Conservation (phyloP, 2,797 vertebrate genomes). For the Apodemus agrarius region DNA sequence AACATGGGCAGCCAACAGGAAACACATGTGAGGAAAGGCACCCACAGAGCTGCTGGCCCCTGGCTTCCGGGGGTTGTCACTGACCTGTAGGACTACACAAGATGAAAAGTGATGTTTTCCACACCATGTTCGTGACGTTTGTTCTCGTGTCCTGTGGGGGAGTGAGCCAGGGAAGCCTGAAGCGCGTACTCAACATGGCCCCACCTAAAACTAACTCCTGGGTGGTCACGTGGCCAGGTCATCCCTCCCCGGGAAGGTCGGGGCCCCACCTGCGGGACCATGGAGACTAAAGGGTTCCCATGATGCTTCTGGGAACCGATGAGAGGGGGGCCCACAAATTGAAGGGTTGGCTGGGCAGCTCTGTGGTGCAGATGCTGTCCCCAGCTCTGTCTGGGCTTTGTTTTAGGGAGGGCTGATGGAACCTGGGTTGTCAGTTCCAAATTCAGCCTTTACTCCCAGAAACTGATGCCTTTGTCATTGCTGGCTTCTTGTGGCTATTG, state of each 20-base stretch:
- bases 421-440: fast-evolving
- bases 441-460: fast-evolving
- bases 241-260: background rate
- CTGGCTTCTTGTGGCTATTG: background rate
- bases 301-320: too few species aligned
- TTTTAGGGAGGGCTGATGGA: background rate
- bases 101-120: background rate
- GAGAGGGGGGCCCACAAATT: fast-evolving
- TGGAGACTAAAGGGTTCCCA: background rate
- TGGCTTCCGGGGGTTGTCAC: background rate
- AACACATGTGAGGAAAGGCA: background rate
- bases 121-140: background rate
- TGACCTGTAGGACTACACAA: fast-evolving
- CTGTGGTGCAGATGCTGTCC: fast-evolving
- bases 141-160: too few species aligned
- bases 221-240: background rate
- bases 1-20: background rate
- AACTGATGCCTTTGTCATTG: background rate
- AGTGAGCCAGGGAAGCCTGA: background rate
- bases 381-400: background rate
- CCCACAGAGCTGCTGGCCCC: background rate
- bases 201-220: background rate
- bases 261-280: background rate
- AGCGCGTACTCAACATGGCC: too few species aligned
- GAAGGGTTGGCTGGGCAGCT: background rate